Base-by-base conservation (phyloP, 2,797 vertebrate genomes). In the Neomorphus geoffroyi region DNA sequence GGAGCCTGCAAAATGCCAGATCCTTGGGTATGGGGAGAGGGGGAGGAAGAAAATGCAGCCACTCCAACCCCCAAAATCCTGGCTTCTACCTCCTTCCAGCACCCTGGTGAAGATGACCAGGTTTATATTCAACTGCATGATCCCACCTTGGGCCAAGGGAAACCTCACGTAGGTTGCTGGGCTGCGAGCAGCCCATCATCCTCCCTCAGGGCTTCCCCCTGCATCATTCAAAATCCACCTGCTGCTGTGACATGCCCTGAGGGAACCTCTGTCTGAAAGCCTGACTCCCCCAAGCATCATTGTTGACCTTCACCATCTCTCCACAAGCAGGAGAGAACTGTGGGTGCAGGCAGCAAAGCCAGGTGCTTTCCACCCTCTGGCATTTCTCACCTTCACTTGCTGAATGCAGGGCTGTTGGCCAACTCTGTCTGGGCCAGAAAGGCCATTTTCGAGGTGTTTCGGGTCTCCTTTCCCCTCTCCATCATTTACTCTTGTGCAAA, bases 281-380 rank as follows among this genome's bases (percentile, higher is more conserved):
- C 0, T 1, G 22, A 23, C 9, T 81, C 23, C 5, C 41, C 24
- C 0, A 4, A 61, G 41, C 12, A 18, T 39, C 9, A 0, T 4
- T 16, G 35, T 2, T 85, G 50, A 32, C 32, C 73, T 60, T 64
- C 7, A 5, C 7, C 27, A 39, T 21, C 48, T 83, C 22, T 45
- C 56, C 6, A 2, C 5, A 7, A 62, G 24, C 46, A 78, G 87
- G 64, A 80, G 26, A 28, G 28, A 48, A 10, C 18, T 10, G 24
- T 1, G 13, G n/a, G 16, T 9, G 18, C 73, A 26, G 33, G 17
- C 1, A 0, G 35, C 41, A 80, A 46, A 66, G 13, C 61, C 0
- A 0, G 27, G 30, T 1, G 4, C 24, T 73, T 73, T 26, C 62
- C 46, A 66, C 32, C 26, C 48, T 15, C 12, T 11, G 6, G 18